Conservation (phyloP, 2,113 vertebrate species). For the Macroglossus sobrinus region DNA sequence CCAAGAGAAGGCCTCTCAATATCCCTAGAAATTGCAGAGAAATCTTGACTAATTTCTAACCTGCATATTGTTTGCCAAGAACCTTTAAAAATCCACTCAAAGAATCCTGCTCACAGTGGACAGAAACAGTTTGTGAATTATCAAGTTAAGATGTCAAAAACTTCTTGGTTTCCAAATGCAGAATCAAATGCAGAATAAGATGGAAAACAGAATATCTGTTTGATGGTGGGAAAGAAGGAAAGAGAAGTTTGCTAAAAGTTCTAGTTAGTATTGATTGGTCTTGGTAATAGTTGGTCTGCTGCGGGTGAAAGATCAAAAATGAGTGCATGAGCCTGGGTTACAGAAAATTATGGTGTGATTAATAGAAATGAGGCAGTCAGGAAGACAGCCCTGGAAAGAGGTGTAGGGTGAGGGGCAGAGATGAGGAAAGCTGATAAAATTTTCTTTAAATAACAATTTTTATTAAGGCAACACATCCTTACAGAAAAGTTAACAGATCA, state of each 20-base stretch:
- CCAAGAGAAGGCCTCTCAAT: background rate
- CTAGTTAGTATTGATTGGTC: background rate
- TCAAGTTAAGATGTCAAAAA: background rate
- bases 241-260: background rate
- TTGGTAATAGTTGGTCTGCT: background rate
- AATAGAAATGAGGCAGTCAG: background rate
- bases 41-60: background rate
- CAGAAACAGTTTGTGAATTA: background rate
- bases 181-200: background rate
- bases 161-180: background rate
- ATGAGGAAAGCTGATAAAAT: background rate
- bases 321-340: background rate
- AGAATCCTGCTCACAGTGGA: background rate
- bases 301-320: background rate
- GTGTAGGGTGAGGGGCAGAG: too few relatives aligned
- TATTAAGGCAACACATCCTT: background rate
- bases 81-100: background rate
- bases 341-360: background rate
- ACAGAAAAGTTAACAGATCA: background rate
- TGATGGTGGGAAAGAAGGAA: background rate
- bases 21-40: background rate
- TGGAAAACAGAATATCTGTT: background rate
- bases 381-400: background rate
- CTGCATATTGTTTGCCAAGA: background rate
- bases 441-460: background rate